Conservation (phyloP, 2,113 vertebrate species). For the Labeo catla region DNA sequence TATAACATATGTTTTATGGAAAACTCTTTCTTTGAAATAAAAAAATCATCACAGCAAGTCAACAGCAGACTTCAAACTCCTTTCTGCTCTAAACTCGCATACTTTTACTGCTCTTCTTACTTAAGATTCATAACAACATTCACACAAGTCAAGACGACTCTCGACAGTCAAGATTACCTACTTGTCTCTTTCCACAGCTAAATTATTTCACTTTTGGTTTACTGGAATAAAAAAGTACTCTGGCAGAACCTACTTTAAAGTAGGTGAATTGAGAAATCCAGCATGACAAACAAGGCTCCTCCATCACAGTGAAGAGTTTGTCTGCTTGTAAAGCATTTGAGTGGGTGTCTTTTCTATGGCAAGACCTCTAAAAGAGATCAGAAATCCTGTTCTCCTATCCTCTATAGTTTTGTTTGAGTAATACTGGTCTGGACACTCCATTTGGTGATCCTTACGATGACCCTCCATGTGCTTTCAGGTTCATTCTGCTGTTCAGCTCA, state of each 20-base stretch:
- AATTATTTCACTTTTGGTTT: neutral
- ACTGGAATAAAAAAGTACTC: neutral
- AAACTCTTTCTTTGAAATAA: neutral
- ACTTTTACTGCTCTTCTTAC: neutral
- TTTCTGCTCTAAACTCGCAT: neutral
- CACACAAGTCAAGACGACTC: neutral
- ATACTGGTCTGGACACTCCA: conserved; percentile 11
- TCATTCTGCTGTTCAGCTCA: conserved; percentile 19
- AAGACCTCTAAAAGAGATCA: conserved; percentile 17
- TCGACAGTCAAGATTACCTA: neutral
- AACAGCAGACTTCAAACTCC: neutral
- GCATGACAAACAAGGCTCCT: conserved; percentile 22
- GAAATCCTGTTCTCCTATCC: neutral
- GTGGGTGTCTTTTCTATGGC: conserved; percentile 42
- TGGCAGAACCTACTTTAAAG: conserved; percentile 25
- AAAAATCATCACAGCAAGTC: neutral
- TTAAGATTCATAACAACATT: neutral
- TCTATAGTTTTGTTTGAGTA: neutral
- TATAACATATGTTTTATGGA: neutral
- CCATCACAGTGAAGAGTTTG: conserved; percentile 39
- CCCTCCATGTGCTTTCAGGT: neutral
- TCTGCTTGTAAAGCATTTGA: neutral
- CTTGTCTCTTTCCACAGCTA: conserved; percentile 18
- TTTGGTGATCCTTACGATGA: neutral
- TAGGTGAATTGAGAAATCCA: neutral